phyloP scores from a whole-genome alignment of 2,888 invertebrate genomes.

The Pecten maximus region DNA sequence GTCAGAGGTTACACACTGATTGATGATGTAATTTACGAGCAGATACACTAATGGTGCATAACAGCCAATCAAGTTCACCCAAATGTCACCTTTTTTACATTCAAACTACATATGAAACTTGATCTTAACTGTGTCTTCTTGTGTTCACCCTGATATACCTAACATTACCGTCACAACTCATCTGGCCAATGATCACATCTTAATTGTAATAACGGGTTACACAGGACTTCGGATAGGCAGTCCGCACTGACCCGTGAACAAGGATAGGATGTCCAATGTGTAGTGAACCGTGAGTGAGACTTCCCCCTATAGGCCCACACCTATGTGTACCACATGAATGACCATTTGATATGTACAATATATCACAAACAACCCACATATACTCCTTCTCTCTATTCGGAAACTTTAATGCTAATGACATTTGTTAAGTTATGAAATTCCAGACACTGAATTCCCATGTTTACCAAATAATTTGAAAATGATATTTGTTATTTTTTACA shows the following conservation, averaged over 20 bases:
- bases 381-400: background rate
- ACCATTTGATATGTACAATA: background rate
- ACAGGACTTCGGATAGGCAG: background rate
- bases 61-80: constrained; percentile 17
- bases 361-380: background rate
- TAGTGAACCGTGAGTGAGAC: background rate
- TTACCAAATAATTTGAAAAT: background rate
- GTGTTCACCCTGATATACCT: background rate
- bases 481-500: background rate
- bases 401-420: background rate
- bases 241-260: background rate
- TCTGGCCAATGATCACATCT: background rate
- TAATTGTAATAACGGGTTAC: constrained; percentile 6
- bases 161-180: background rate
- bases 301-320: background rate
- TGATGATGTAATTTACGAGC: constrained; percentile 22
- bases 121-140: background rate
- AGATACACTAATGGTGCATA: constrained; percentile 26
- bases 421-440: background rate
- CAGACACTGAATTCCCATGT: background rate
- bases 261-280: background rate
- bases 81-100: background rate
- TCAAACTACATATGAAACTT: background rate
- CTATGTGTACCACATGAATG: background rate
- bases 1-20: constrained; percentile 19